Conservation (phyloP, 2,888 invertebrate genomes). For the Belgica antarctica region DNA sequence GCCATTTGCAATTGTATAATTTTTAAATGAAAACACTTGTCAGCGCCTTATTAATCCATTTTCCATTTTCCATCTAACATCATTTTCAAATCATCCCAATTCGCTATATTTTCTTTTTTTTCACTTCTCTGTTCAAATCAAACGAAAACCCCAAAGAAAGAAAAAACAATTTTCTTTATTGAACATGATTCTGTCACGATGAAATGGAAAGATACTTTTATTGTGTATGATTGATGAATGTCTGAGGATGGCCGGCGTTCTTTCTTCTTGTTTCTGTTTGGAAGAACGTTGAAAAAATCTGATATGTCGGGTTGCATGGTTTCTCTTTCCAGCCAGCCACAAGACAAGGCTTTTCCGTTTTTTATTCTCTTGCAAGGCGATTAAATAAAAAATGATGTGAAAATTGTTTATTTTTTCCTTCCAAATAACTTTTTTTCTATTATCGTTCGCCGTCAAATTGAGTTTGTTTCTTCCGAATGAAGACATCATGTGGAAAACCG, state of each 20-base stretch:
- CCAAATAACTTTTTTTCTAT: neutral
- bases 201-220: constrained; percentile 32
- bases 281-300: constrained; percentile 1
- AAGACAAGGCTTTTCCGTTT: neutral
- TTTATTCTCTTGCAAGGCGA: too few species aligned
- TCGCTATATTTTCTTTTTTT: neutral
- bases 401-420: constrained; percentile 17
- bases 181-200: constrained; percentile 44
- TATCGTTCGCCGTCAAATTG: neutral
- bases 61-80: neutral
- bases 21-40: neutral
- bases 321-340: neutral
- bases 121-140: neutral
- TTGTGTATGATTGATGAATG: constrained; percentile 43
- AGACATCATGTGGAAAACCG: constrained; percentile 10
- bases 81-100: neutral
- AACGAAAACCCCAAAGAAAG: neutral
- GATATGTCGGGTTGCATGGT: neutral
- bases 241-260: constrained; percentile 38
- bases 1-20: too few species aligned
- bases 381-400: constrained; percentile 44
- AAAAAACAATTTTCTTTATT: constrained; percentile 42
- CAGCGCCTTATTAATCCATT: neutral
- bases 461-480: neutral
- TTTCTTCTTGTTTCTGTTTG: neutral